Base-by-base conservation (phyloP, 2,888 invertebrate genomes). In the Apotomis capreana region DNA sequence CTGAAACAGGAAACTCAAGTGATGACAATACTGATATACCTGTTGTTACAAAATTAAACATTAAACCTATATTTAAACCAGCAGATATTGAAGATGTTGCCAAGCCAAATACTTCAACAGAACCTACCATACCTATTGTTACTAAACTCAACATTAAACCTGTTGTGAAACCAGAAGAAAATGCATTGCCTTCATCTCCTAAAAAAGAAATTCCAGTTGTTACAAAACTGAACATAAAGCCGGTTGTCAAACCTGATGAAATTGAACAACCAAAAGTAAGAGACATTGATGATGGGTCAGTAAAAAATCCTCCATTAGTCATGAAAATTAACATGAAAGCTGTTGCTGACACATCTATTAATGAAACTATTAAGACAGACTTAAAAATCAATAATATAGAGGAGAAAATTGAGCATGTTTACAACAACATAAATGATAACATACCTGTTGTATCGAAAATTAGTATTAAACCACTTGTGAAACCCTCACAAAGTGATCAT, bases 21-120 rank as follows among this genome's bases (percentile, higher is more conserved):
- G 92, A 93, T 86, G 92, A 92, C 71, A 91, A 92, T 82, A 81
- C 81, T 75, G 92, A 91, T 78, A 90, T 92, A 87, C 92, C 92
- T 76, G 81, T 91, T 80, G 88, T 92, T 74, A 93, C 94, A 77
- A 95, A 94, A 87, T 83, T 94, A 63, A 94, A 94, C 75, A 95
- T 95, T 74, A 95, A 95, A 86, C 94, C 95, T 3, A 88, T 95
- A 73, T 76, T 89, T 63, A 92, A 89, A 80, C 92, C 92, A 73
- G 84, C 79, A 79, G 87, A 87, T 59, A 65, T 74, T 65, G 83
- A 88, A 61, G 87, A 87, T 65, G 75, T 80, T 46, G 70, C 74
- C 68, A 87, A 83, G 78, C 75, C 81, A 68, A 83, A 83, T 78
- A 76, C 75, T 54, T 75, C 74, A 59, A 82, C 77, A 81, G 91